phyloP scores from a whole-genome alignment of 64 coral and sea anemone genomes.

The Platygyra sinensis region DNA sequence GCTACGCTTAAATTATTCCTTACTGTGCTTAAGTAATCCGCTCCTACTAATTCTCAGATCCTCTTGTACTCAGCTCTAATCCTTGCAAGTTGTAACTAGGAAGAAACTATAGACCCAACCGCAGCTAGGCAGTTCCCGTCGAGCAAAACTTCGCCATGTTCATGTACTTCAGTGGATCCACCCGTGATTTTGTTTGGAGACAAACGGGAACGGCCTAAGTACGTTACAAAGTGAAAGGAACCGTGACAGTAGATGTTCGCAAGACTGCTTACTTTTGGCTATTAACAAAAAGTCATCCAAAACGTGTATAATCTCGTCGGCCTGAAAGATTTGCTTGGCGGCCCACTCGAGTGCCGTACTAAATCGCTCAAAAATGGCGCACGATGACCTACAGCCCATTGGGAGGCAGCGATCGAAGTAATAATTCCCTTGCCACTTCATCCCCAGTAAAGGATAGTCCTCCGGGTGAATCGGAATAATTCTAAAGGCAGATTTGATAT shows the following conservation, averaged over 20 bases:
- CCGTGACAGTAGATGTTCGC: neutral
- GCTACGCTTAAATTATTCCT: too few species aligned
- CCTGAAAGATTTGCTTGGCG: neutral
- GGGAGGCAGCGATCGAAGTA: too few species aligned
- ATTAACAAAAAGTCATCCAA: neutral
- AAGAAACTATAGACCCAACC: too few species aligned
- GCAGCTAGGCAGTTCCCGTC: too few species aligned
- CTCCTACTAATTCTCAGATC: too few species aligned
- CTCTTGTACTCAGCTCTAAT: too few species aligned
- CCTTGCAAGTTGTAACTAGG: too few species aligned
- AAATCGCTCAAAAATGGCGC: neutral
- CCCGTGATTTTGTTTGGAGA: too few species aligned
- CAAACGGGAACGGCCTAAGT: slow-evolving; percentile 1
- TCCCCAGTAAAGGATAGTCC: slow-evolving; percentile 34
- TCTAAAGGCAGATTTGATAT: slow-evolving; percentile 17
- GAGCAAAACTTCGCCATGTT: too few species aligned
- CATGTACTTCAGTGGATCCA: too few species aligned
- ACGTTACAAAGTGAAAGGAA: neutral
- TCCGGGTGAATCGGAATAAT: slow-evolving; percentile 32
- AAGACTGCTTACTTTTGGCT: neutral
- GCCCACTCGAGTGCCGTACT: slow-evolving; percentile 7
- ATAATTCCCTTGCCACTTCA: neutral
- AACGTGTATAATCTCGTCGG: neutral
- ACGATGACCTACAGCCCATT: too few species aligned
- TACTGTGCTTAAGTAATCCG: too few species aligned